These are phyloP conservation scores for Nomada flava DNA, from an alignment of 2,888 invertebrate genomes.

Conservation along the genomic window DNA sequence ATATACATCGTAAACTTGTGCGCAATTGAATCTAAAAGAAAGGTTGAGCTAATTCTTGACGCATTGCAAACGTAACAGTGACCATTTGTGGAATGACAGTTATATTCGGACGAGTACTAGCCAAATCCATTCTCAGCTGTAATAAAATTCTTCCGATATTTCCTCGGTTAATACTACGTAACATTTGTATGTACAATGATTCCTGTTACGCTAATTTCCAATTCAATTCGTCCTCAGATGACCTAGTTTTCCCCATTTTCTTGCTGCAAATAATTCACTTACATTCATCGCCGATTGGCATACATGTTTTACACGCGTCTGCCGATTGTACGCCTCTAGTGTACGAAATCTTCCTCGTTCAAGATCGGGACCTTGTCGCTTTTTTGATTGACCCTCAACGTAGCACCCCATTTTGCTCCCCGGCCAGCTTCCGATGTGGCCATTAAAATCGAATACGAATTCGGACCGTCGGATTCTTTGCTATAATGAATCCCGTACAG, in stretches of 20 bases:
- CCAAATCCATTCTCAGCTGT: slow-evolving; percentile 49
- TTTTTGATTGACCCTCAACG: slow-evolving; percentile 79
- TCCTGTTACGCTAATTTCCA: slow-evolving; percentile 20
- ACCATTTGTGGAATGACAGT: not conserved
- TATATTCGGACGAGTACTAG: slow-evolving; percentile 29
- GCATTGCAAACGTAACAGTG: too few relatives aligned
- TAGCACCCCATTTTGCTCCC: slow-evolving; percentile 86
- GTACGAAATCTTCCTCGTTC: slow-evolving; percentile 58
- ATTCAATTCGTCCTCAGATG: slow-evolving; percentile 16
- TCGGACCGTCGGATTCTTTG: slow-evolving; percentile 89
- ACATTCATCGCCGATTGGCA: slow-evolving; percentile 28
- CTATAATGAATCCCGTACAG: slow-evolving; percentile 94
- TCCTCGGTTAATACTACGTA: slow-evolving; percentile 19
- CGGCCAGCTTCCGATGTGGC: slow-evolving; percentile 88
- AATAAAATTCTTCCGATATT: slow-evolving; percentile 20
- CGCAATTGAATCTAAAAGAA: slow-evolving; percentile 35
- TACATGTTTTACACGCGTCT: slow-evolving; percentile 13
- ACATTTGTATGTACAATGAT: slow-evolving; percentile 55
- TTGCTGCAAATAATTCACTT: slow-evolving; percentile 27
- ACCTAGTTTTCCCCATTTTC: not conserved
- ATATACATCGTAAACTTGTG: slow-evolving; percentile 52
- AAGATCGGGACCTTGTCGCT: slow-evolving; percentile 67
- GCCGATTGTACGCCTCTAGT: slow-evolving; percentile 36
- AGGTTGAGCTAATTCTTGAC: not conserved
- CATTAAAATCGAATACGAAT: slow-evolving; percentile 88